Base-by-base conservation (phyloP, 2,113 vertebrate genomes). In the Marmota monax region DNA sequence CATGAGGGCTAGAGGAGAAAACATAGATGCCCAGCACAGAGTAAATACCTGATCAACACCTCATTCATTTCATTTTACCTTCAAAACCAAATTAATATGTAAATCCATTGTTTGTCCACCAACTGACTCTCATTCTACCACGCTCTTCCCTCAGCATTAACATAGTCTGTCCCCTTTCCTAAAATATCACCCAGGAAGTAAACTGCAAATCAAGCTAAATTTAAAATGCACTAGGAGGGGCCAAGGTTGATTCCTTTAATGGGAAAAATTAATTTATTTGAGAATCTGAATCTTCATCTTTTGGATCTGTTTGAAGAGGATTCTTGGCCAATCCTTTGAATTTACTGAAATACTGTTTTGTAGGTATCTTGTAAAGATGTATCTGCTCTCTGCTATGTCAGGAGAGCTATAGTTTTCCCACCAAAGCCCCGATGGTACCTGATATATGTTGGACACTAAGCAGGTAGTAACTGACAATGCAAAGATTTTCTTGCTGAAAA, bases 401-500 rank as follows among this genome's bases (percentile, higher is more conserved):
- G 42, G 27, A 45, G 25, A 77, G 12, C 27, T 20, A 39, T 14
- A 73, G 39, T 23, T 34, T 78, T 9, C 17, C 37, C 61, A 17
- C 34, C 14, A 79, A 39, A 0, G 0, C 10, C 73, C 76, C 3
- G 2, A 22, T 16, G 34, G 37, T 5, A 2, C 56, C 58, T 84
- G 61, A 86, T 20, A n/a, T 0, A 84, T 65, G 56, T 45, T 67
- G 67, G 61, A 70, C 0, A 70, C 32, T 56, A 87, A 63, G 25
- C 34, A 67, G 61, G 51, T n/a, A 29, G 4, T 78, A 65, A 97
- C 5, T 84, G 73, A 69, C 56, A 32, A 93, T 29, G 39, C 18
- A 77, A 92, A 79, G 34, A 82, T 39, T 67, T 92, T 85, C 69
- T 76, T 88, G 56, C 67, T 88, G 77, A 78, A 58, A 85, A 93